Evolutionary conservation across 1,140 invertebrate genomes (phyloP).

Genomic region (Vollenhovia emeryi): DNA sequence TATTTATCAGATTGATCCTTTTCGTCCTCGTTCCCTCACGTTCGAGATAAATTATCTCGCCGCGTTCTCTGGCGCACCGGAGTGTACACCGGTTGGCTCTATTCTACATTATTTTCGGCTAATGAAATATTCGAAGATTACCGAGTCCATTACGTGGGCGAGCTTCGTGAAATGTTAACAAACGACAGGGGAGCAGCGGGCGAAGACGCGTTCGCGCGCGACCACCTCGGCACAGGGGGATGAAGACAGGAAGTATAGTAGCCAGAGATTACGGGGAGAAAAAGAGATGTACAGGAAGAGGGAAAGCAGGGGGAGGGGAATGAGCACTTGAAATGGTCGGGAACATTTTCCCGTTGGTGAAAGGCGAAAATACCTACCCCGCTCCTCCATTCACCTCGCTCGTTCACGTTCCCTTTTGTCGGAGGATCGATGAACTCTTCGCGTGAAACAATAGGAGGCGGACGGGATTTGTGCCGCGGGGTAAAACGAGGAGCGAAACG

Average conservation of each 20-base stretch:
- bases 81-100: background rate
- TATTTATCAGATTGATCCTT: background rate
- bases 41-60: background rate
- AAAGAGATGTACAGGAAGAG: background rate
- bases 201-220: background rate
- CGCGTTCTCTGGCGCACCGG: too few relatives aligned
- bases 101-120: background rate
- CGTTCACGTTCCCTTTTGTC: conserved; percentile 52
- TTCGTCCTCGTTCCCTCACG: background rate
- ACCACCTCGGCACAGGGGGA: background rate
- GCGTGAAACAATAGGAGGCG: conserved; percentile 13
- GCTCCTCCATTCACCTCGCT: background rate
- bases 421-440: conserved; percentile 66
- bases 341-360: conserved; percentile 51
- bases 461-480: conserved; percentile 3
- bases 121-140: background rate
- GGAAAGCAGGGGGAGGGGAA: background rate
- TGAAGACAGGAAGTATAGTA: background rate
- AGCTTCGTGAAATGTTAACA: background rate
- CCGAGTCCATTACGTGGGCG: background rate
- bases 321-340: conserved; percentile 40
- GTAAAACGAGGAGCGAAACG: background rate
- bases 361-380: conserved; percentile 24
- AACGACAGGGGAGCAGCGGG: background rate
- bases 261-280: background rate